A percentile compares a stretch with the other conserved stretches of the same genome.
Evolutionary conservation across 2,797 vertebrate species (phyloP).

Genomic region (Oreochromis grahami): DNA sequence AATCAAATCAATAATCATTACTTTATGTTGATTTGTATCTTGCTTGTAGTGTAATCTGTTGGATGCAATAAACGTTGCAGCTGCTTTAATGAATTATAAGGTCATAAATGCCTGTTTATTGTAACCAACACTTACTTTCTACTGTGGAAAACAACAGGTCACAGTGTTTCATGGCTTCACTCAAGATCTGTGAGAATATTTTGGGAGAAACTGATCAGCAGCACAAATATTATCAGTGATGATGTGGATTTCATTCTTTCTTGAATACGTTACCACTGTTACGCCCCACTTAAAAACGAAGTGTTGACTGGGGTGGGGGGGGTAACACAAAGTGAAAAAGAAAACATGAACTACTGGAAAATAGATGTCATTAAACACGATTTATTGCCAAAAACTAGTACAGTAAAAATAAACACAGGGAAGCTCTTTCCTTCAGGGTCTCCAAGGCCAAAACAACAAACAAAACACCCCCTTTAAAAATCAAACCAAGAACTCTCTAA

Average conservation of each 20-base stretch:
- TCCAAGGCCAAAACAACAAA: no score
- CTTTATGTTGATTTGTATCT: background rate
- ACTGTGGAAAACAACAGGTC: background rate
- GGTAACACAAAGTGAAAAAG: no score
- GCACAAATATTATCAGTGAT: background rate
- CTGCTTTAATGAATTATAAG: background rate
- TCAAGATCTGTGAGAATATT: background rate
- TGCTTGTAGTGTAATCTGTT: background rate
- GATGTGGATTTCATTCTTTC: background rate
- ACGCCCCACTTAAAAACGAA: no score
- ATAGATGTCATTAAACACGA: no score
- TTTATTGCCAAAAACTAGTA: no score
- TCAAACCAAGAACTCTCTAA: no score
- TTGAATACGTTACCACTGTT: background rate
- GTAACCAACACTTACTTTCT: background rate
- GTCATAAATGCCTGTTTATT: rapidly evolving
- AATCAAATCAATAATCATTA: background rate
- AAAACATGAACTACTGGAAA: no score
- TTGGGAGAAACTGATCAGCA: background rate
- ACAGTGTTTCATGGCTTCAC: background rate
- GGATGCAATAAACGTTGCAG: background rate
- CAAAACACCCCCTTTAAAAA: no score
- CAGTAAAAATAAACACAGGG: no score
- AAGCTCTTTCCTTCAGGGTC: no score
- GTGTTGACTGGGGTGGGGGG: no score